phyloP scores from a whole-genome alignment of 2,888 invertebrate genomes.

The Nymphalis polychloros region DNA sequence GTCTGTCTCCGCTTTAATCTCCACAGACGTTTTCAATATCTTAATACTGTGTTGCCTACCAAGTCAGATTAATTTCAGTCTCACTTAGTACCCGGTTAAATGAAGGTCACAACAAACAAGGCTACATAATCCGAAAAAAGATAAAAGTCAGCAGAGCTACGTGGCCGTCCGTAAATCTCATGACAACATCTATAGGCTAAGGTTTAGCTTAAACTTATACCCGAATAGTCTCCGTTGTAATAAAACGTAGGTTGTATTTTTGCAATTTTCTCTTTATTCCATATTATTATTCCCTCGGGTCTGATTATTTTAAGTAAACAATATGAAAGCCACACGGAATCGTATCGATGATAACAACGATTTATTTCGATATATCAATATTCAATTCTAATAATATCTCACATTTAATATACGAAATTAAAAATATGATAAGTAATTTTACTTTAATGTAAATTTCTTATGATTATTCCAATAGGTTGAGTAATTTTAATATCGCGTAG shows the following conservation, averaged over 20 bases:
- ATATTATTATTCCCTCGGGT: constrained; percentile 48
- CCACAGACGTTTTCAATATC: not conserved
- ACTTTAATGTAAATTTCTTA: too few relatives aligned
- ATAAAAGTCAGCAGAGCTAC: constrained; percentile 19
- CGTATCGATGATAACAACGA: not conserved
- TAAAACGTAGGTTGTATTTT: constrained; percentile 47
- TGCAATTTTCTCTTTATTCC: constrained; percentile 42
- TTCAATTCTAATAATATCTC: not conserved
- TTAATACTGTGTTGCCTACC: not conserved
- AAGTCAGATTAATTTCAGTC: not conserved
- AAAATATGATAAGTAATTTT: not conserved
- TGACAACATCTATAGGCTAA: constrained; percentile 24
- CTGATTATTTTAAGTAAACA: constrained; percentile 44
- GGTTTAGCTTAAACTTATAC: constrained; percentile 25
- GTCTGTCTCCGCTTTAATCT: not conserved
- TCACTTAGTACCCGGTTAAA: constrained; percentile 4
- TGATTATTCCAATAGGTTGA: not conserved
- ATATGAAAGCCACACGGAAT: not conserved
- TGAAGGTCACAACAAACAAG: constrained; percentile 9
- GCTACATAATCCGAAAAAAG: constrained; percentile 14
- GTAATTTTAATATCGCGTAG: not conserved
- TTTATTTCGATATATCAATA: not conserved
- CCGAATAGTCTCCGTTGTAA: constrained; percentile 30
- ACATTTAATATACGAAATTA: not conserved
- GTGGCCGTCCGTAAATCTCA: constrained; percentile 22